Percentiles rank a stretch among this genome's conserved stretches.
phyloP scores from a whole-genome alignment of 2,797 vertebrate genomes.

The Ataeniobius toweri region DNA sequence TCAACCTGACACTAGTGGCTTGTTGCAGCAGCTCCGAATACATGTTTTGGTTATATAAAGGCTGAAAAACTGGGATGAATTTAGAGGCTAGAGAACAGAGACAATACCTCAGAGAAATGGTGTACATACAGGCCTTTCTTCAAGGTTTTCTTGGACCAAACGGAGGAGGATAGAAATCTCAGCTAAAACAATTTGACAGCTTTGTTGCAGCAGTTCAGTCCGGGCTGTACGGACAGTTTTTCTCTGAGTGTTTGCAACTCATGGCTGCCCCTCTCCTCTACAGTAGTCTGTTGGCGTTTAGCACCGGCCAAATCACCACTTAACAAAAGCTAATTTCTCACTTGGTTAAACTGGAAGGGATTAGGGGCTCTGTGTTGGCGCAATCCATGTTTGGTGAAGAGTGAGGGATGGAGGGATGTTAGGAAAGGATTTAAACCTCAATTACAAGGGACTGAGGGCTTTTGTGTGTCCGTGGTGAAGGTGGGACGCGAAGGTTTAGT shows the following conservation, averaged over 20 bases:
- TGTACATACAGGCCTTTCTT: constrained; percentile 41
- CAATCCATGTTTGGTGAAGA: constrained; percentile 74
- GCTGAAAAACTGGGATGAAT: constrained; percentile 5
- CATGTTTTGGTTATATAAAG: constrained; percentile 67
- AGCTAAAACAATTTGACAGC: constrained; percentile 40
- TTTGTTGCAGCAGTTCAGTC: constrained; percentile 42
- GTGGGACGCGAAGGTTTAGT: constrained; percentile 62
- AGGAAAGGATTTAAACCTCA: constrained; percentile 78
- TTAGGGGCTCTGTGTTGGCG: constrained; percentile 71
- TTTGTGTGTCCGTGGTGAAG: constrained; percentile 70
- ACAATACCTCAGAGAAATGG: constrained; percentile 21
- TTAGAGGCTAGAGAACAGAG: constrained; percentile 12
- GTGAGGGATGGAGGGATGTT: constrained; percentile 64
- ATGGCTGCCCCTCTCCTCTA: constrained; percentile 64
- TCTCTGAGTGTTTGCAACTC: constrained; percentile 39
- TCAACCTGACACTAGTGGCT: constrained; percentile 65
- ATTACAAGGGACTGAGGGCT: constrained; percentile 75
- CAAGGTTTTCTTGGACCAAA: constrained; percentile 57
- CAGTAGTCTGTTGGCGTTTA: constrained; percentile 75
- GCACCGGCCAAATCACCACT: constrained; percentile 78
- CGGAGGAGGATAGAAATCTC: constrained; percentile 6
- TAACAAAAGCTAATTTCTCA: constrained; percentile 85
- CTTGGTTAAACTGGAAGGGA: constrained; percentile 81
- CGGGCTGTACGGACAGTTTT: constrained; percentile 59
- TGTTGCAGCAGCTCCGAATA: constrained; percentile 49